Percentiles rank a stretch among this genome's conserved stretches.
Conservation (phyloP, 1,140 invertebrate species). For the Xylocopa sonorina region DNA sequence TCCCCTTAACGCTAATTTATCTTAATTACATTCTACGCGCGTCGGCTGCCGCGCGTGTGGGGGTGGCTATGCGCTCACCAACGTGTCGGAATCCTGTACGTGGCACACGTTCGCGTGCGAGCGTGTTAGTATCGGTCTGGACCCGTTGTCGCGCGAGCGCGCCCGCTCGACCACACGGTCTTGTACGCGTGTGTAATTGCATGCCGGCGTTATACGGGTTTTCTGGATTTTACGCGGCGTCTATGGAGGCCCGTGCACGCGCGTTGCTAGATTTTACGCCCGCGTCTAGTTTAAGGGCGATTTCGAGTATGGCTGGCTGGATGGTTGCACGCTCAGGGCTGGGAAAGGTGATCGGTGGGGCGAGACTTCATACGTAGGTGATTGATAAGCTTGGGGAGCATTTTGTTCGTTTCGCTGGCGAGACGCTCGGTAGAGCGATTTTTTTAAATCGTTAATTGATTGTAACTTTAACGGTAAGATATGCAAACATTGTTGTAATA, state of each 20-base stretch:
- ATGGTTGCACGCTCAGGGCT: neutral
- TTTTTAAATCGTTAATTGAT: neutral
- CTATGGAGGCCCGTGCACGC: neutral
- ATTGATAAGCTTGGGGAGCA: neutral
- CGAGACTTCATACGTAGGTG: neutral
- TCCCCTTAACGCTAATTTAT: constrained; percentile 80
- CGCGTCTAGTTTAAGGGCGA: constrained; percentile 26
- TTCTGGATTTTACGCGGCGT: constrained; percentile 35
- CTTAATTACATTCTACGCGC: constrained; percentile 81
- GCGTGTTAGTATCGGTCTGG: neutral
- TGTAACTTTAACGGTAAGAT: too few relatives aligned
- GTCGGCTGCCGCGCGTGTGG: constrained; percentile 65
- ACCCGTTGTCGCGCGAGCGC: neutral
- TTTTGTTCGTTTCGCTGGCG: neutral
- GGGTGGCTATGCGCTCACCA: neutral
- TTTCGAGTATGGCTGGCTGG: constrained; percentile 2
- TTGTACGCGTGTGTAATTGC: constrained; percentile 29
- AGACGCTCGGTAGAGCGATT: neutral
- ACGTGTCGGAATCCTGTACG: neutral
- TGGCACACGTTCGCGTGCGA: neutral
- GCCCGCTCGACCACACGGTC: too few relatives aligned
- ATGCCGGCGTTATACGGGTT: constrained; percentile 31
- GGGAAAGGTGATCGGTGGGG: neutral
- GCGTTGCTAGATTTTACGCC: constrained; percentile 11
- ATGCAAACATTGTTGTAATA: too few relatives aligned